Conservation (phyloP, 1,140 invertebrate genomes). For the Diuraphis noxia region DNA sequence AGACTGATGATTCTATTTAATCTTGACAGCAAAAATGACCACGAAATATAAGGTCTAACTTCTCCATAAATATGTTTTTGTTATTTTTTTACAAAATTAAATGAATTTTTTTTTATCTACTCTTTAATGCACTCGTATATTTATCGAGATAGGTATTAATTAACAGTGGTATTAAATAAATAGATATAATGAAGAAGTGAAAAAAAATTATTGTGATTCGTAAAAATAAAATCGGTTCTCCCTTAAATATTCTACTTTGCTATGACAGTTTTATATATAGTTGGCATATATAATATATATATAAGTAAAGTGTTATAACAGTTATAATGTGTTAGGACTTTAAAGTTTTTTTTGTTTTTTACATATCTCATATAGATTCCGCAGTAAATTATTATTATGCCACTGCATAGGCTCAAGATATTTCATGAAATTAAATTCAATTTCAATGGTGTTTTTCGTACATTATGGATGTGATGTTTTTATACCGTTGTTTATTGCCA, state of each 20-base stretch:
- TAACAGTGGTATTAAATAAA: background rate
- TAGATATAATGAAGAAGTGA: background rate
- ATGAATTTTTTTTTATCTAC: too few relatives aligned
- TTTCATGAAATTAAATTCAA: background rate
- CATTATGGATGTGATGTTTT: background rate
- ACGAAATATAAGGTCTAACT: background rate
- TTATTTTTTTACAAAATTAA: too few relatives aligned
- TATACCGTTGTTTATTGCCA: constrained; percentile 7
- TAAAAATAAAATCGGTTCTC: background rate
- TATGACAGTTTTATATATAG: background rate
- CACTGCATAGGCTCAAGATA: background rate
- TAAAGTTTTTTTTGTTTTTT: background rate
- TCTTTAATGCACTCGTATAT: too few relatives aligned
- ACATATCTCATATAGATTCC: background rate
- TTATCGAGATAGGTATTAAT: background rate
- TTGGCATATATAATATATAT: too few relatives aligned
- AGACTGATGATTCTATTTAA: background rate
- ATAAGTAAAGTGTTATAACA: background rate
- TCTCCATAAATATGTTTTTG: too few relatives aligned
- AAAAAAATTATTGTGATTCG: background rate
- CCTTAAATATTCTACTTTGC: background rate
- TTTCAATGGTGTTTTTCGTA: background rate
- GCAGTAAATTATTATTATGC: background rate
- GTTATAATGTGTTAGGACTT: background rate
- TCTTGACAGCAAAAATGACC: background rate